These are phyloP conservation scores for Dicerorhinus sumatrensis DNA, from an alignment of 2,113 vertebrate genomes.

Conservation along the genomic window DNA sequence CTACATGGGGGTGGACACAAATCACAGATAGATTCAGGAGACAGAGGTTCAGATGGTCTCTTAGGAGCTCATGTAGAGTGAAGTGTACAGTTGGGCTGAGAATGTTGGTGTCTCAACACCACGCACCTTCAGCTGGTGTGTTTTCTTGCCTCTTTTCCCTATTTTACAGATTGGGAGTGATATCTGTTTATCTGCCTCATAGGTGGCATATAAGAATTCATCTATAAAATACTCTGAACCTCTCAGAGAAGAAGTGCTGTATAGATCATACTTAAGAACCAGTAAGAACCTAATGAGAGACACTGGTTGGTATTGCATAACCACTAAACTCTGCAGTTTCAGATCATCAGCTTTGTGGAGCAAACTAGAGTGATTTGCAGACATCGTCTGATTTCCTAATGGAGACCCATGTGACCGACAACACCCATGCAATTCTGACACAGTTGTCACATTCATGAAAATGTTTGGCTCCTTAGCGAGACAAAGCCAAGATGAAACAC, in stretches of 20 bases:
- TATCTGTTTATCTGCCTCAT: background rate
- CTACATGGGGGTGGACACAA: background rate
- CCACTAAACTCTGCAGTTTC: background rate
- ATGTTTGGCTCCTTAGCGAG: background rate
- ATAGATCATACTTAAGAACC: background rate
- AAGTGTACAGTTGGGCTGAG: background rate
- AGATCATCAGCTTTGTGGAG: background rate
- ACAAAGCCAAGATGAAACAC: background rate
- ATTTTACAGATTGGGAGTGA: background rate
- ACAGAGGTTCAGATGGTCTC: background rate
- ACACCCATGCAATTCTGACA: background rate
- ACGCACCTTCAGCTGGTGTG: too few relatives aligned
- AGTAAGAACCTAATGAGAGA: background rate
- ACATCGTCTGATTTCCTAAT: constrained; percentile 2
- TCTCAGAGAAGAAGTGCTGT: background rate
- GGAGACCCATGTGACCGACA: background rate
- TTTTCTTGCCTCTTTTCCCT: background rate
- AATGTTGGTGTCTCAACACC: background rate
- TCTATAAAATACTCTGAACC: background rate
- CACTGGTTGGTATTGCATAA: background rate
- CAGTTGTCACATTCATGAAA: background rate
- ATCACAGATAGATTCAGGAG: background rate
- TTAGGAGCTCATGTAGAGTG: background rate
- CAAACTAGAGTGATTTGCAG: background rate
- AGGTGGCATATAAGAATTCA: background rate